Base-by-base conservation (phyloP, 1,140 invertebrate genomes). In the Drosophila melanogaster region DNA sequence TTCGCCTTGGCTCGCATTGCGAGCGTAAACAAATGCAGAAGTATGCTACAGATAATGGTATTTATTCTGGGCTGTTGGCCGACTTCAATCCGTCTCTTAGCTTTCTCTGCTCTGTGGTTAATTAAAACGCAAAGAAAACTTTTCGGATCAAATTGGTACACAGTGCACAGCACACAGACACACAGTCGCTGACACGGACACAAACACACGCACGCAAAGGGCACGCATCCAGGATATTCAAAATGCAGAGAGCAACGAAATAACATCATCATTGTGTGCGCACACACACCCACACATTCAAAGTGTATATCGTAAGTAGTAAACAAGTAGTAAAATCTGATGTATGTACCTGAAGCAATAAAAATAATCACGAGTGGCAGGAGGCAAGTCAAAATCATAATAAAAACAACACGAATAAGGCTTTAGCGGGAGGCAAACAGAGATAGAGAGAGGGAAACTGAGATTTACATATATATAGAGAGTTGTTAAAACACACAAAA, bases 61-160 rank as follows among this genome's bases (percentile, higher is more conserved):
- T 70, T 87, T 67, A 47, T 72, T 58, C 51, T 24, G n/a, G 38
- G 12, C 58, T 38, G 46, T 35, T 33, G 22, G 6, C 15, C 24
- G 58, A 19, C 51, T 73, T 46, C 40, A 74, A 73, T 74, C 57
- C 50, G 43, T 41, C 57, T 35, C 26, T 12, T 14, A 50, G 58
- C 69, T 33, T 40, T 47, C n/a, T 40, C 35, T 24, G 58, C 72
- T 37, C 40, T 56, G 79, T 49, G 54, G 54, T 75, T 81, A 87
- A 87, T 79, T 86, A 76, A 54, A 76, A 65, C 53, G 60, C 47
- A 75, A 75, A 47, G 30, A 47, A 75, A 56, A 66, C 47, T 72
- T 71, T 71, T 72, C 53, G 54, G 49, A 76, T 40, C 37, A 47
- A 41, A 65, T 49, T 61, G 44, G 35, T 26, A 15, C 24, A 11